phyloP scores from a whole-genome alignment of 2,888 invertebrate genomes.

The Gastrophysa polygoni region DNA sequence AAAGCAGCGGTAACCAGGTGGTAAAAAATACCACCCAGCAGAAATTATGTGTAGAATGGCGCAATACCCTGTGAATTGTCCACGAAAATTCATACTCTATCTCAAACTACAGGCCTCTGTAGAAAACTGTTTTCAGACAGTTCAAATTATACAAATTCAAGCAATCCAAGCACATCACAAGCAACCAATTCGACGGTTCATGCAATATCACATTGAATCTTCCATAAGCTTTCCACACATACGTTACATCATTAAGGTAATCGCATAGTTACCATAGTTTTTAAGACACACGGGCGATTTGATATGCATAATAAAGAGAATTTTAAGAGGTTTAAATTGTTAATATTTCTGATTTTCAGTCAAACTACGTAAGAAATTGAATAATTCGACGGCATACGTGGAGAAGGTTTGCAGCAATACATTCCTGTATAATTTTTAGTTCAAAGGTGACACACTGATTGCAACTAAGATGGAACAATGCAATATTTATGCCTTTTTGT shows the following conservation, averaged over 20 bases:
- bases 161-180: conserved; percentile 3
- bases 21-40: conserved; percentile 43
- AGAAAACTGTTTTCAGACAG: neutral
- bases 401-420: too few species aligned
- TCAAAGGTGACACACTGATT: too few species aligned
- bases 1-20: conserved; percentile 54
- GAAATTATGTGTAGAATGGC: conserved; percentile 50
- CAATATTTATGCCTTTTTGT: too few species aligned
- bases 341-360: too few species aligned
- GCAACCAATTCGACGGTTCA: neutral
- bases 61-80: conserved; percentile 52
- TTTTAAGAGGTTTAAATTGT: too few species aligned
- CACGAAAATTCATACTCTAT: conserved; percentile 38
- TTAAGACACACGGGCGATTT: conserved; percentile 5
- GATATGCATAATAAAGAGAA: conserved; percentile 4
- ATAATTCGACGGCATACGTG: too few species aligned
- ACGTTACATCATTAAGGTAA: too few species aligned
- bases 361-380: too few species aligned
- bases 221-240: neutral
- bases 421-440: too few species aligned
- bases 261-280: neutral
- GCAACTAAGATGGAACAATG: too few species aligned
- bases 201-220: conserved; percentile 11
- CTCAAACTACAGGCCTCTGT: conserved; percentile 34
- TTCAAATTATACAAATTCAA: neutral